phyloP scores from a whole-genome alignment of 2,113 vertebrate genomes.

The Natator depressus region DNA sequence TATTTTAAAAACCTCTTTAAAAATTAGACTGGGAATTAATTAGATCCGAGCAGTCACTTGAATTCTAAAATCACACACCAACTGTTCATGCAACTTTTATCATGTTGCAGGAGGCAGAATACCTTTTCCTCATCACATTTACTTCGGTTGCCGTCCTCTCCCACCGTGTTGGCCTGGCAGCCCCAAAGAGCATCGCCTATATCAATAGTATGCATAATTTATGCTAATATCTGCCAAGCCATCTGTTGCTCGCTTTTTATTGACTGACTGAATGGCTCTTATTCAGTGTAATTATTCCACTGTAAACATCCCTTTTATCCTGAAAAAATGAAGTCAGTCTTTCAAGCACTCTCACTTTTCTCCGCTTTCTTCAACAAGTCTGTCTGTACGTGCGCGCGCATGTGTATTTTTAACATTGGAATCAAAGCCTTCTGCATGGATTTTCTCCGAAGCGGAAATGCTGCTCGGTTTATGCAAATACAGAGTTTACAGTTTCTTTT shows the following conservation, averaged over 20 bases:
- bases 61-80: neutral
- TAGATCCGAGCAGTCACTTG: neutral
- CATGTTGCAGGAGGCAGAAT: neutral
- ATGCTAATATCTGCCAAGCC: neutral
- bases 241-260: neutral
- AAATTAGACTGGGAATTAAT: neutral
- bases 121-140: neutral
- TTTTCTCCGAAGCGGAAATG: neutral
- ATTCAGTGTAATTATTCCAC: neutral
- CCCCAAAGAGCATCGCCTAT: neutral
- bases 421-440: neutral
- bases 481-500: neutral
- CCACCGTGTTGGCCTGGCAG: neutral
- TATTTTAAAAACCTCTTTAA: neutral
- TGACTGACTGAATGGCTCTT: neutral
- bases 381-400: neutral
- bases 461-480: neutral
- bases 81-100: neutral
- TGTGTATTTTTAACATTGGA: neutral
- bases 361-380: neutral
- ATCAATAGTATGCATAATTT: neutral
- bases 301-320: neutral
- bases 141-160: neutral
- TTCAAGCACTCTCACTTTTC: neutral
- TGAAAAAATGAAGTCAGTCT: neutral